These are phyloP conservation scores for Carcharodon carcharias DNA, from an alignment of 2,797 vertebrate species.

Conservation along the genomic window DNA sequence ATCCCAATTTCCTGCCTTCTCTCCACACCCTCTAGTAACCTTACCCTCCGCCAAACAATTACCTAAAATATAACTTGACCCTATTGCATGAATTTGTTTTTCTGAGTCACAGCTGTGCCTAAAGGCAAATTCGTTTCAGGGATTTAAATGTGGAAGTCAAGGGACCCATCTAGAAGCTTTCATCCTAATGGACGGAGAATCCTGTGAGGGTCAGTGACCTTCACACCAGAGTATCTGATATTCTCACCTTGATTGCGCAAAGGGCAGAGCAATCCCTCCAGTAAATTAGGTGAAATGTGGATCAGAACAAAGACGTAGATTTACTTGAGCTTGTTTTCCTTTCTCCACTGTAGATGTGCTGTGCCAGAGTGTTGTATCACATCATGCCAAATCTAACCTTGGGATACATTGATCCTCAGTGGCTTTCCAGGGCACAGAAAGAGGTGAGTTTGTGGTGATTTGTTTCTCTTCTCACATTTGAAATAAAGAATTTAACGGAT, in stretches of 20 bases:
- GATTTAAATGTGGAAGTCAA: neutral
- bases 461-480: neutral
- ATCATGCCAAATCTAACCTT: slow-evolving; percentile 76
- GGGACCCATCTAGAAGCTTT: neutral
- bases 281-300: neutral
- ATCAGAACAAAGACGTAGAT: neutral
- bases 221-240: neutral
- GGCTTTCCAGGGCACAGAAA: slow-evolving; percentile 75
- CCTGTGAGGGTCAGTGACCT: neutral
- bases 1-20: too few relatives aligned
- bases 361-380: slow-evolving; percentile 79
- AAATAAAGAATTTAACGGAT: neutral
- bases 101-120: neutral
- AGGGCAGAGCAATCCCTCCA: neutral
- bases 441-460: slow-evolving; percentile 61
- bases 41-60: neutral
- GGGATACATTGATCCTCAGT: slow-evolving; percentile 75
- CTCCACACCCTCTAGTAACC: too few relatives aligned
- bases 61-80: neutral
- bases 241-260: neutral
- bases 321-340: neutral
- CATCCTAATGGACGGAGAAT: neutral
- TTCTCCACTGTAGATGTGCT: slow-evolving; percentile 65
- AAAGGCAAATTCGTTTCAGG: neutral
- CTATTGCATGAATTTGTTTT: neutral